Base-by-base conservation (phyloP, 2,888 invertebrate species). In the Eilema caniola region DNA sequence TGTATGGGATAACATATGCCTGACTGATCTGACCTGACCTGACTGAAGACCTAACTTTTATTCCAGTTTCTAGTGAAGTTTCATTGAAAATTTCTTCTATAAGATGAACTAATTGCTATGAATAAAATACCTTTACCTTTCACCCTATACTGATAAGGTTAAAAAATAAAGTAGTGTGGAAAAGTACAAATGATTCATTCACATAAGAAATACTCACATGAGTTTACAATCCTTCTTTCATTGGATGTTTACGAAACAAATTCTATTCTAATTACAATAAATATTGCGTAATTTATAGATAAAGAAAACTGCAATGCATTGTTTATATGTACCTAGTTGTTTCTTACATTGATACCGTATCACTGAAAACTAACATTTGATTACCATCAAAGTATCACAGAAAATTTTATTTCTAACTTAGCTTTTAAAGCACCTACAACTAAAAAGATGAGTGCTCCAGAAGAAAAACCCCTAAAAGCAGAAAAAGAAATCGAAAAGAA, bases 391-490 rank as follows among this genome's bases (percentile, higher is more conserved):
- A 73, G 71, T 73, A 71, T 59, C 63, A 77, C 64, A 60, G 20
- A 69, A 70, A 77, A 61, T 62, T 67, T 66, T 62, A 66, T 23
- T 56, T 31, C 70, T 67, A 62, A 66, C 10, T 41, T 4, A 57
- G 24, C n/a, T 24, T 56, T 63, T 69, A 60, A 53, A 63, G 7
- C 23, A 61, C 64, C 69, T 74, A 65, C 41, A 65, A 73, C 67
- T 67, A 69, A 71, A 72, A 84, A 76, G 77, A 93, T 93, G 93
- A 86, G 76, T 61, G 76, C 80, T 47, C 79, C 85, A 4, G 93
- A 93, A 81, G 90, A 91, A 76, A 84, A 86, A 61, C 93, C 93
- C 8, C 80, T 94, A 8, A 92, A 90, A 75, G 70, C 72, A 62
- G 77, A 83, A 74, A 73, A 78, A 25, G 78, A 80, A 73, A 67